Base-by-base conservation (phyloP, 2,797 vertebrate species). In the Syndactyla subalaris region DNA sequence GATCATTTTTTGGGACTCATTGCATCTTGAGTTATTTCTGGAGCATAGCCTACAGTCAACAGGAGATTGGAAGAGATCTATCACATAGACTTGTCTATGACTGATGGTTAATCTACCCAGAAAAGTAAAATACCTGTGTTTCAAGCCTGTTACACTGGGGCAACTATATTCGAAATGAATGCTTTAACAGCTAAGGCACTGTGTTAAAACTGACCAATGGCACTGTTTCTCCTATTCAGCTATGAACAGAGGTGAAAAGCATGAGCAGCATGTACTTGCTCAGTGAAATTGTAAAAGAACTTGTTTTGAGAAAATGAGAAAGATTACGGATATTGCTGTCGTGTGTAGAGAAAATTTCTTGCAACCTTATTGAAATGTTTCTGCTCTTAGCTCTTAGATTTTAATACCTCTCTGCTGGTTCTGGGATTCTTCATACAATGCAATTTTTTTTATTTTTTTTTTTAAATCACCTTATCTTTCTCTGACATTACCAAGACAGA, bases 11-110 rank as follows among this genome's bases (percentile, higher is more conserved):
- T 18, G 21, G 20, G 61, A 46, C 51, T 80, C 7, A 43, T 68
- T 70, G 27, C 14, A 14, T 39, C 9, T n/a, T 58, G 30, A 74
- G 8, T 34, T 84, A 57, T 84, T 86, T 77, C 22, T 76, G 46
- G 20, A 61, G 9, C 0, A 0, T 36, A 21, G 19, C 20, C 29
- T 19, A 52, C 15, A 62, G 26, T 68, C 52, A 70, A 16, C 7
- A 62, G 66, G 52, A 77, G 38, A 27, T 54, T 62, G 34, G 34
- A 57, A 49, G 38, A 20, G 5, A 13, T 66, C 21, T 84, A 3
- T 67, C 36, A 49, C 8, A 45, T 7, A 67, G 11, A 81, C 81
- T 43, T 29, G 4, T 63, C 12, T 88, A 30, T 14, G 14, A 46
- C 15, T 43, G 3, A 21, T 63, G 36, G 41, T 32, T 75, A 22